Percentiles rank a stretch among this genome's conserved stretches.
Conservation (phyloP, 2,888 invertebrate species). For the Orgyia antiqua region DNA sequence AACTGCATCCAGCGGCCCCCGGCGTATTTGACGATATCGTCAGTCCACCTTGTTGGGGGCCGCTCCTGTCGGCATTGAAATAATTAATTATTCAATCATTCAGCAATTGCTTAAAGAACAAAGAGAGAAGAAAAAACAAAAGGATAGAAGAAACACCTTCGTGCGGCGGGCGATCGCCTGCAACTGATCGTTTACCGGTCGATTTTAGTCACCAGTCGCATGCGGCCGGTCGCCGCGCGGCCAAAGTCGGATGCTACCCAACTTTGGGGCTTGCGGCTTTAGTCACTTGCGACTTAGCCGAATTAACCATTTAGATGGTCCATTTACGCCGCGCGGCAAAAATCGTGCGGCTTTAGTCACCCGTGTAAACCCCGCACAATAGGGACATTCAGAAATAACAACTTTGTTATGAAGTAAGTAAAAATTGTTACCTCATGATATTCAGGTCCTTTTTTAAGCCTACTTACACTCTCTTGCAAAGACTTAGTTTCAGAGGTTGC, state of each 20-base stretch:
- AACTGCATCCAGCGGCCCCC: too few relatives aligned
- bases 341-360: slow-evolving; percentile 36
- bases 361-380: slow-evolving; percentile 28
- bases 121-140: too few relatives aligned
- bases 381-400: background rate
- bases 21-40: too few relatives aligned
- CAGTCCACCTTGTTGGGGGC: too few relatives aligned
- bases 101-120: too few relatives aligned
- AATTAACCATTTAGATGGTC: slow-evolving; percentile 27
- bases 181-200: slow-evolving; percentile 23
- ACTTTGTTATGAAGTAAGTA: too few relatives aligned
- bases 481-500: slow-evolving; percentile 79
- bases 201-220: slow-evolving; percentile 1
- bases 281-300: slow-evolving; percentile 31
- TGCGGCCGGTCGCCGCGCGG: slow-evolving; percentile 9
- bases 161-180: slow-evolving; percentile 6
- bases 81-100: too few relatives aligned
- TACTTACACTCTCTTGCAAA: slow-evolving; percentile 72
- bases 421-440: slow-evolving; percentile 53
- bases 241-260: slow-evolving; percentile 26
- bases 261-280: slow-evolving; percentile 37
- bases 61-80: too few relatives aligned
- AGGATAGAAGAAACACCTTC: too few relatives aligned
- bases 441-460: slow-evolving; percentile 45
- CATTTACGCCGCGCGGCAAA: slow-evolving; percentile 29